Evolutionary conservation across 2,888 invertebrate species (phyloP), one percentile per base, ranked within the genome.

Genomic region (Apoda limacodes): DNA sequence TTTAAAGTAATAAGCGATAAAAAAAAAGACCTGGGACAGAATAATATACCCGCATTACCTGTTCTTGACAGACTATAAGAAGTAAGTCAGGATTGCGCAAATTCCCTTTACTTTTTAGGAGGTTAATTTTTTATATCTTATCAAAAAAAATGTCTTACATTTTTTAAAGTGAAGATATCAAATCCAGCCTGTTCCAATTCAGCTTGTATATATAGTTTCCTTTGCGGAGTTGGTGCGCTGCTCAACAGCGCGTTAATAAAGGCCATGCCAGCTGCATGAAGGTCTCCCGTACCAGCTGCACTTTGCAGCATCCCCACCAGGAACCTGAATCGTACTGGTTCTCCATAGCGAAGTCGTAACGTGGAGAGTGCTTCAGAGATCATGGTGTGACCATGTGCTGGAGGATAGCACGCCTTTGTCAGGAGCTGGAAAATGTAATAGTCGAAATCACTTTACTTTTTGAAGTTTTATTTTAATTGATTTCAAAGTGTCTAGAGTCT

Each of bases 281-380:
- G 75, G 40, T 90, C 90, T 0, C 88, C 87, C 0, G 85, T 83
- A 0, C 88, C 88, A 9, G 91, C 89, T 0, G 88, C 83, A 32
- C 92, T 92, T 50, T 89, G 88, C 35, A 95, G 82, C 85, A 95
- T 94, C 2, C 95, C 95, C 5, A 94, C 89, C 1, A 96, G 83
- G 57, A 96, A 90, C 37, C 95, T 85, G 70, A 96, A 96, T 56
- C 95, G 85, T 4, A 95, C 95, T 0, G 95, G 95, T 60, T 97
- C 96, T 3, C 94, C 95, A 58, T 92, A 93, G 35, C 94, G 85
- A 4, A 96, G 80, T 20, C 95, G 83, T 30, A 96, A 82, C 0
- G 95, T 93, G 0, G 95, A 93, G 43, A 96, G 84, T 0, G 96
- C 94, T 64, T 96, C 96, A 1, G 95, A 91, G 9, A 96, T 92